Conservation (phyloP, 2,113 vertebrate species). For the Crotalus viridis region DNA sequence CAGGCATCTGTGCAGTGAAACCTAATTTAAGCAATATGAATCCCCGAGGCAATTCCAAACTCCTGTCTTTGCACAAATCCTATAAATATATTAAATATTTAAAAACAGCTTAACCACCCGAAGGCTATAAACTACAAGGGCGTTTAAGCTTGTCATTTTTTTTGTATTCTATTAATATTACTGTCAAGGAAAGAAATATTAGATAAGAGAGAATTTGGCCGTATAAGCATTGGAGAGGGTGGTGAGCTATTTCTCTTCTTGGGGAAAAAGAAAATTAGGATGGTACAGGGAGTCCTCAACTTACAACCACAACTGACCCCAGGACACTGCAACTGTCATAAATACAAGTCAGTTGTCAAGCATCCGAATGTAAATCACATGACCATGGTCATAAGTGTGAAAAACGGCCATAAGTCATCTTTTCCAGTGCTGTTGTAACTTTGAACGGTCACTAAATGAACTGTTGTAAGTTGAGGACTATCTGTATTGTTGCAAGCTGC, state of each 20-base stretch:
- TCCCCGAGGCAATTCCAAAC: constrained; percentile 19
- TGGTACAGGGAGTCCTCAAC: too few relatives aligned
- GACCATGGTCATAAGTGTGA: too few relatives aligned
- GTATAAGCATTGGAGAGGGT: neutral
- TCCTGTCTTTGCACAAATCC: constrained; percentile 18
- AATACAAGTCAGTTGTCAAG: too few relatives aligned
- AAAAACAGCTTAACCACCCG: constrained; percentile 17
- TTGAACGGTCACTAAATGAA: too few relatives aligned
- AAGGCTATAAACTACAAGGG: constrained; percentile 14
- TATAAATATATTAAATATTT: constrained; percentile 35
- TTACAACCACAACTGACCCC: too few relatives aligned
- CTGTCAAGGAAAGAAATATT: constrained; percentile 19
- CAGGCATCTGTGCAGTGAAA: neutral
- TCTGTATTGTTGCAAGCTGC: neutral
- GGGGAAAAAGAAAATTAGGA: neutral
- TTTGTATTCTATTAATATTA: constrained; percentile 20
- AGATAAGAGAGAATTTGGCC: neutral
- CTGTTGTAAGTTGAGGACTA: too few relatives aligned
- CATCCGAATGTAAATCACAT: too few relatives aligned
- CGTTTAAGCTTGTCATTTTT: constrained; percentile 9
- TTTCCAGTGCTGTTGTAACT: too few relatives aligned
- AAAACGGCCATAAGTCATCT: too few relatives aligned
- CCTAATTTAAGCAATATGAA: constrained; percentile 5
- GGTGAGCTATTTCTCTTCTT: neutral
- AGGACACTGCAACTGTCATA: too few relatives aligned